phyloP scores from a whole-genome alignment of 2,113 vertebrate species.

The Thinocorus orbignyianus region DNA sequence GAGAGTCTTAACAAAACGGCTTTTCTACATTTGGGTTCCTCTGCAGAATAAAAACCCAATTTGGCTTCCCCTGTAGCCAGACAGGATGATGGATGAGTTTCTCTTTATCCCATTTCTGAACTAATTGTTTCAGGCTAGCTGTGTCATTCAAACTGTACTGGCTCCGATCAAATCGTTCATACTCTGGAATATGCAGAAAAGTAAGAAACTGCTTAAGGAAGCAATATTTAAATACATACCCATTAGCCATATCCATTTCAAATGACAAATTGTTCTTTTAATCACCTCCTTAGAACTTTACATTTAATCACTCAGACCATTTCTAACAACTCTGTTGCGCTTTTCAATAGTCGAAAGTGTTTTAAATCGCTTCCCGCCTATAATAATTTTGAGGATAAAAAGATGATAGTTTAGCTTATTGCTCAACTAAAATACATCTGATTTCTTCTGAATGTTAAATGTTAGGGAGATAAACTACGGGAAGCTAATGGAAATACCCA shows the following conservation, averaged over 20 bases:
- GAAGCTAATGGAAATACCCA: constrained; percentile 2
- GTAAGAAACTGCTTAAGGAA: constrained; percentile 51
- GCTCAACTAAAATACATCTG: background rate
- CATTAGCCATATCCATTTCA: constrained; percentile 60
- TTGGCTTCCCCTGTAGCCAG: background rate
- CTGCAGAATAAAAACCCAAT: background rate
- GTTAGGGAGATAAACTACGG: background rate
- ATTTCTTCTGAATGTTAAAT: constrained; percentile 14
- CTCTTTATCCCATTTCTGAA: constrained; percentile 7
- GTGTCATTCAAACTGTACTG: background rate
- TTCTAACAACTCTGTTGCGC: constrained; percentile 47
- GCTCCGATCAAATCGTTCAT: background rate
- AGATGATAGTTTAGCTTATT: constrained; percentile 4
- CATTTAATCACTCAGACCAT: constrained; percentile 56
- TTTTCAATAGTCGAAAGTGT: constrained; percentile 30
- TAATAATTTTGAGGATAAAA: constrained; percentile 46
- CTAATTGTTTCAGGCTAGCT: constrained; percentile 34
- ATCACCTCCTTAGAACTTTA: constrained; percentile 58
- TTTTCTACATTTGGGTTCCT: background rate
- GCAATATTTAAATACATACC: constrained; percentile 58
- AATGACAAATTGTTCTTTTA: constrained; percentile 65
- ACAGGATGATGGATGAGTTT: background rate
- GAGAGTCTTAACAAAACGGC: background rate
- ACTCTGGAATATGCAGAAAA: background rate
- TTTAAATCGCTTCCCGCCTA: constrained; percentile 45